Evolutionary conservation across 2,797 vertebrate species (phyloP), one percentile per base, ranked within the genome.

Genomic region (Crocidura indochinensis): DNA sequence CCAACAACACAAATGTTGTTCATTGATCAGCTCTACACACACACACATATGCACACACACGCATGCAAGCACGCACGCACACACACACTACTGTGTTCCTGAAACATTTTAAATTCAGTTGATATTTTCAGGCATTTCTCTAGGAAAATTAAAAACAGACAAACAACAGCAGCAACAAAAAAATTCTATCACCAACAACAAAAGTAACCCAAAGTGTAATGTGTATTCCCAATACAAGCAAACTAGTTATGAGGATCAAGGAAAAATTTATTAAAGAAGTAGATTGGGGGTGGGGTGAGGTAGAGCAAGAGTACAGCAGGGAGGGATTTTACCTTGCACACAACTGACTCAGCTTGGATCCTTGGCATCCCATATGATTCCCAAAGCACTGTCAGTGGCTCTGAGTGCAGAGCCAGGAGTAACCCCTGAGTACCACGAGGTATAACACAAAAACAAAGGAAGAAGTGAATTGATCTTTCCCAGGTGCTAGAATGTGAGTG

Each of bases 61-160:
- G n/a, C n/a, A n/a, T n/a, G n/a, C n/a, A n/a, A n/a, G n/a, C n/a
- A n/a, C n/a, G n/a, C n/a, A n/a, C n/a, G n/a, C 29, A 10, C 2
- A 62, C 62, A 65, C 26, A 6, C 31, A 20, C 29, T 0, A 2
- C 19, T 31, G 72, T 24, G 19, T 12, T 62, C 51, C 73, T 38
- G 14, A n/a, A 31, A 9, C 26, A n/a, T 65, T 86, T 92, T 31
- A 76, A 31, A 78, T 84, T 29, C 56, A 68, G 1, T 51, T 38
- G 44, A 51, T 49, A 19, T 51, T 75, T 81, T 78, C 38, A 91
- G 47, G 86, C 12, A 81, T 47, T 94, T 91, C 72, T 46, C 47
- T 27, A 62, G 81, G 62, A 89, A 94, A 74, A 47, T 47, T 38
- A 83, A 75, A 64, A 74, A 27, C 4, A 76, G n/a, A n/a, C n/a